Evolutionary conservation across 2,113 vertebrate genomes (phyloP).

Genomic region (Poecile atricapillus): DNA sequence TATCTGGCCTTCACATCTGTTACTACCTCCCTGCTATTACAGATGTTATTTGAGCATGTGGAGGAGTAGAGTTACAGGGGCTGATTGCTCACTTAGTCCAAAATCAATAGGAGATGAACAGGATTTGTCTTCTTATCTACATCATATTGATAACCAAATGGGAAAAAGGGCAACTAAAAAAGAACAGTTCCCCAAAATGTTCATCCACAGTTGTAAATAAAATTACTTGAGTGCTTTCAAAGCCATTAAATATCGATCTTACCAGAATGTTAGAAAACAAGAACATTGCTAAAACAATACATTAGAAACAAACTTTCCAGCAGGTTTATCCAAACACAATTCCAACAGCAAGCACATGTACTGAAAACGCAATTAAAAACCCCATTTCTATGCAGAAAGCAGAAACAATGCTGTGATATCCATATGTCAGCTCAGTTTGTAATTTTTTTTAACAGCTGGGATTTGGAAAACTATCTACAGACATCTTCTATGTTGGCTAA

Average conservation of each 20-base stretch:
- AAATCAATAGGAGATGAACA: slow-evolving; percentile 33
- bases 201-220: slow-evolving; percentile 3
- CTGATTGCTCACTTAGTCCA: slow-evolving; percentile 24
- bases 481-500: background rate
- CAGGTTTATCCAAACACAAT: slow-evolving; percentile 10
- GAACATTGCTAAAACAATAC: background rate
- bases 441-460: background rate
- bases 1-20: background rate
- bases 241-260: background rate
- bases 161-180: background rate
- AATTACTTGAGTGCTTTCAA: background rate
- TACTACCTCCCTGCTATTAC: background rate
- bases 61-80: background rate
- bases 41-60: background rate
- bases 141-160: slow-evolving; percentile 18
- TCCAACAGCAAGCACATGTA: background rate
- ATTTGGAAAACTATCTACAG: background rate
- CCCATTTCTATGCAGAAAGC: background rate
- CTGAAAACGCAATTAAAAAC: slow-evolving; percentile 10
- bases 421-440: background rate
- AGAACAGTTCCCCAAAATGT: background rate
- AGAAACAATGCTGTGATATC: background rate
- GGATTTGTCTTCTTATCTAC: slow-evolving; percentile 8
- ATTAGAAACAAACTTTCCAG: slow-evolving; percentile 12
- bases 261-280: background rate